A percentile compares a stretch with the other conserved stretches of the same genome.
Evolutionary conservation across 2,113 vertebrate species (phyloP).

Genomic region (Nyctibius bracteatus): DNA sequence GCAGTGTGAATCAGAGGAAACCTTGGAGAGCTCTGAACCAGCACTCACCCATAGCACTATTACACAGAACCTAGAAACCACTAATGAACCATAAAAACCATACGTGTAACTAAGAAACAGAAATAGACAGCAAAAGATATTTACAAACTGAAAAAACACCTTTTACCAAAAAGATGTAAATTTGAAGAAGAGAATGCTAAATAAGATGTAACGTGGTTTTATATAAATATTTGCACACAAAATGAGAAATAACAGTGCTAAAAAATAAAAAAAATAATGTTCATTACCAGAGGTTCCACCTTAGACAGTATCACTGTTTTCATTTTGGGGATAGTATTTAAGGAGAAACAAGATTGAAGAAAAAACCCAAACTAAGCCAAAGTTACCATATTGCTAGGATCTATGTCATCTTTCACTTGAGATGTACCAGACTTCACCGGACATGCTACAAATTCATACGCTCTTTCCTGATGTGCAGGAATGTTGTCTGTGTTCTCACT

Average conservation of each 20-base stretch:
- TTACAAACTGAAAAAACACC: background rate
- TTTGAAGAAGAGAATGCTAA: background rate
- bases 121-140: background rate
- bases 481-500: constrained; percentile 24
- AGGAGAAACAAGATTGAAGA: background rate
- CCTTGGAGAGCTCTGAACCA: background rate
- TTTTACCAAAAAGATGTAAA: background rate
- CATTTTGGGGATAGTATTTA: background rate
- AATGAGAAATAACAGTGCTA: background rate
- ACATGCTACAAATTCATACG: constrained; percentile 86
- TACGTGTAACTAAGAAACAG: background rate
- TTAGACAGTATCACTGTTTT: background rate
- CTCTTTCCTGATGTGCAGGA: constrained; percentile 84
- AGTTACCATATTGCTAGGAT: constrained; percentile 92
- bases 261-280: accelerated
- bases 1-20: background rate
- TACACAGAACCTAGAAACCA: background rate
- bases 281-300: background rate
- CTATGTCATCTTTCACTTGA: constrained; percentile 72
- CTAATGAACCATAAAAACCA: background rate
- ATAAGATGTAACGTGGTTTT: background rate
- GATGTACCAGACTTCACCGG: constrained; percentile 76
- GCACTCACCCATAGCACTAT: background rate
- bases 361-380: background rate
- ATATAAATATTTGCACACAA: background rate